Base-by-base conservation (phyloP, 2,113 vertebrate genomes). In the Mobula birostris region DNA sequence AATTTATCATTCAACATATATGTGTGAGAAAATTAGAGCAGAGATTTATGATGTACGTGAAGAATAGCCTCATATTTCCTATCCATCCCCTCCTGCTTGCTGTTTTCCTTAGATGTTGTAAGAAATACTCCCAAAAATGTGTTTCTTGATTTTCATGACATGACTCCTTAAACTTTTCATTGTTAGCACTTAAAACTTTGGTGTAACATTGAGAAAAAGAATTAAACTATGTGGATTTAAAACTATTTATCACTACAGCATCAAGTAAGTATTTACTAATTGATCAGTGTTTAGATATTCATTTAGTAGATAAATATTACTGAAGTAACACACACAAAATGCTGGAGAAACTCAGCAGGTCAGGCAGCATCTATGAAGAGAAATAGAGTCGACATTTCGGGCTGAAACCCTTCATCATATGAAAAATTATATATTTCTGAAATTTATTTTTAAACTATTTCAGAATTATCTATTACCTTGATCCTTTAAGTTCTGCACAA, bases 31-130 rank as follows among this genome's bases (percentile, higher is more conserved):
- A 96, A 96, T 95, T 96, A 96, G 94, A 96, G 95, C 96, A 96
- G 95, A 97, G 97, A 96, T 96, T 95, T 96, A 96, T 95, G 95
- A 94, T 96, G 95, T 95, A 94, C 95, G 95, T 95, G 94, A 95
- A 95, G 85, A 94, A 95, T 96, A 96, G 95, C 94, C 94, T 95
- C 76, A 94, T 91, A 95, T 95, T 93, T 72, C 66, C 66, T 92
- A 32, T 29, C 66, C 70, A 70, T 40, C 2, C 17, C 63, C 66
- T 15, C 15, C 90, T 15, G 0, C n/a, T 5, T 9, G 12, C 68
- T 70, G 7, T 48, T 36, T 92, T 48, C 90, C n/a, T 72, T 24
- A 9, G 17, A 32, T 17, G 72, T 92, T 70, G 7, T 70, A 21
- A 72, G 3, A 74, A 74, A 74, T 24, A 21, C 19, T 74, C 72